These are phyloP conservation scores for Tetramorium alpestre DNA, from an alignment of 1,140 invertebrate species.

Conservation along the genomic window DNA sequence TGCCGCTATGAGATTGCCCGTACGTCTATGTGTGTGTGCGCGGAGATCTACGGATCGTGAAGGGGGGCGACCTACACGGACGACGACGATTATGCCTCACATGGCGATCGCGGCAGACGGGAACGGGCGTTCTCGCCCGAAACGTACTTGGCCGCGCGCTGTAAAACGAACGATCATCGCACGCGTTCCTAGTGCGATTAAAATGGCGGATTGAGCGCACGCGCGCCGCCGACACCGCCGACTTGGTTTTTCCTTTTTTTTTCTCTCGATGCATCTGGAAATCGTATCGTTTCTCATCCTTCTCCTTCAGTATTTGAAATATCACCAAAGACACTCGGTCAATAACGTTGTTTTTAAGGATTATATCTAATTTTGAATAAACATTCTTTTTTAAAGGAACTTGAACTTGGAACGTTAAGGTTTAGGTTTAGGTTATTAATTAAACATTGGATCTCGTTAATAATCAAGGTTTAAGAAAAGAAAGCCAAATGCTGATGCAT, in stretches of 20 bases:
- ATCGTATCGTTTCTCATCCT: conserved; percentile 5
- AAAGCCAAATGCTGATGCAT: not conserved
- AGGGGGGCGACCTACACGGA: too few species aligned
- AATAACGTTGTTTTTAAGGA: not conserved
- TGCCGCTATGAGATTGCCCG: conserved; percentile 5
- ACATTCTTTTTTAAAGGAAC: not conserved
- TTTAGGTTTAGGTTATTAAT: not conserved
- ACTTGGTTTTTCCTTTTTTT: not conserved
- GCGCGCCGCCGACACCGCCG: not conserved
- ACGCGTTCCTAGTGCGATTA: conserved; percentile 20
- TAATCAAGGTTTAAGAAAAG: not conserved
- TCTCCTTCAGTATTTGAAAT: not conserved
- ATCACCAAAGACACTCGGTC: not conserved
- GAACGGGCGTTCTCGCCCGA: not conserved
- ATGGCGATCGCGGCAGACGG: not conserved
- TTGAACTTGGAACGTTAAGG: not conserved
- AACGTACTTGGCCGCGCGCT: not conserved
- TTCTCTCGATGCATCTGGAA: not conserved
- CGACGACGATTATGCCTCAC: not conserved
- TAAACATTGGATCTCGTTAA: conserved; percentile 9
- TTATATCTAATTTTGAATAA: not conserved
- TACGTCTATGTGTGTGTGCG: conserved; percentile 11
- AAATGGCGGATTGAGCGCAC: conserved; percentile 64
- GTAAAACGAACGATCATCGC: not conserved
- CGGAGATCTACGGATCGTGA: not conserved